Percentiles rank a stretch among this genome's conserved stretches.
Conservation (phyloP, 2,113 vertebrate species). For the Rhipidura dahli region DNA sequence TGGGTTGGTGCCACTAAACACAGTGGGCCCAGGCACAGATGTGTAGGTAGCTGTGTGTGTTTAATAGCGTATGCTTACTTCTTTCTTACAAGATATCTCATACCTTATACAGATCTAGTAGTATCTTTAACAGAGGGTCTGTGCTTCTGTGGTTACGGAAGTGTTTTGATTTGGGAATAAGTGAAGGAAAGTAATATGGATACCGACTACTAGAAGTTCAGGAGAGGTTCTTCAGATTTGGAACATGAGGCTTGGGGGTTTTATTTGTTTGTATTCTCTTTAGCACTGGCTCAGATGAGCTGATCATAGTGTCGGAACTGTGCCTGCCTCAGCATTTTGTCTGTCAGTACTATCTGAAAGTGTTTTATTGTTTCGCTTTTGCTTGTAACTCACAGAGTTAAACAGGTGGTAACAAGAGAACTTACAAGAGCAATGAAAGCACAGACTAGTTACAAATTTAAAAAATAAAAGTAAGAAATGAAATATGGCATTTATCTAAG, state of each 20-base stretch:
- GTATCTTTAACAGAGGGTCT: neutral
- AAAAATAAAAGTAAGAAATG: neutral
- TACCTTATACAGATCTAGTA: neutral
- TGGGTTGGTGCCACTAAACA: neutral
- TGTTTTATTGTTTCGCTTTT: neutral
- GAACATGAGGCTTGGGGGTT: neutral
- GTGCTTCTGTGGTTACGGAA: neutral
- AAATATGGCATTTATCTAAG: neutral
- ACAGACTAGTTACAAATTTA: neutral
- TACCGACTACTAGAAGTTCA: neutral
- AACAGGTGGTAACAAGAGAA: neutral
- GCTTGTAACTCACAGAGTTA: neutral
- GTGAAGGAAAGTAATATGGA: neutral
- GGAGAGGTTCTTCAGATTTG: neutral
- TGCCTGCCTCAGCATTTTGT: neutral
- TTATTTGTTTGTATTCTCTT: neutral
- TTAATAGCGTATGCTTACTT: neutral
- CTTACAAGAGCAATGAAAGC: neutral
- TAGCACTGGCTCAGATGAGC: neutral
- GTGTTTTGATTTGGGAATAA: neutral
- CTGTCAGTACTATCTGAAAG: neutral
- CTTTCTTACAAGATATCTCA: neutral
- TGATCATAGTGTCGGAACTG: neutral
- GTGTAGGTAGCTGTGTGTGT: rapidly evolving
- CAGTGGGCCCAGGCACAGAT: no score